Base-by-base conservation (phyloP, 2,113 vertebrate species). In the Strix aluco region DNA sequence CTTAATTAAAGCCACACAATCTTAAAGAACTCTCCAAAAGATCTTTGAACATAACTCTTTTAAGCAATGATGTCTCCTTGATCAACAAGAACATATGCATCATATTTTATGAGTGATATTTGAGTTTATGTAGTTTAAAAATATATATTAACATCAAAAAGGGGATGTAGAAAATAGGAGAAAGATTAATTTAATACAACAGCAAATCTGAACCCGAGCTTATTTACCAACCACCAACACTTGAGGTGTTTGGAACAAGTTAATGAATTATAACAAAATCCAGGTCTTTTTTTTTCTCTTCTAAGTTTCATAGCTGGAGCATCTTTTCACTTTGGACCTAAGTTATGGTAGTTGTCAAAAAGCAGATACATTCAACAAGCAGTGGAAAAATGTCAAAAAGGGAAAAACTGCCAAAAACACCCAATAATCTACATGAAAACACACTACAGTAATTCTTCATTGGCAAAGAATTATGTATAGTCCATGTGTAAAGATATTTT, bases 401-500 rank as follows among this genome's bases (percentile, higher is more conserved):
- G 5, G 30, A 23, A 67, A 90, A 88, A 47, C 15, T 94, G 18
- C 11, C 40, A 57, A 21, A 11, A 88, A 85, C 62, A 5, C 40
- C 40, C 4, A 93, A 29, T 65, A 86, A 73, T 22, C 30, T 70
- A 38, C 29, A 38, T n/a, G 30, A 81, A 70, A 93, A 42, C 13
- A 27, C 10, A 20, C 11, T 27, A 40, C 23, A n/a, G 14, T 65
- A 73, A 70, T 82, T 81, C 58, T 86, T 4, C 34, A 61, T 26
- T 95, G 74, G 40, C 46, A 88, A 93, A 83, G 30, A 92, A 40
- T 73, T 86, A 46, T 51, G 36, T 49, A 36, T 66, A 54, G 15
- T 88, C 49, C 83, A 15, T 42, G 11, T 2, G 1, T 38, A 86
- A 93, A 61, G 21, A 40, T 23, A 4, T 2, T 20, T 87, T 65